Base-by-base conservation (phyloP, 2,113 vertebrate genomes). In the Clinocottus analis region DNA sequence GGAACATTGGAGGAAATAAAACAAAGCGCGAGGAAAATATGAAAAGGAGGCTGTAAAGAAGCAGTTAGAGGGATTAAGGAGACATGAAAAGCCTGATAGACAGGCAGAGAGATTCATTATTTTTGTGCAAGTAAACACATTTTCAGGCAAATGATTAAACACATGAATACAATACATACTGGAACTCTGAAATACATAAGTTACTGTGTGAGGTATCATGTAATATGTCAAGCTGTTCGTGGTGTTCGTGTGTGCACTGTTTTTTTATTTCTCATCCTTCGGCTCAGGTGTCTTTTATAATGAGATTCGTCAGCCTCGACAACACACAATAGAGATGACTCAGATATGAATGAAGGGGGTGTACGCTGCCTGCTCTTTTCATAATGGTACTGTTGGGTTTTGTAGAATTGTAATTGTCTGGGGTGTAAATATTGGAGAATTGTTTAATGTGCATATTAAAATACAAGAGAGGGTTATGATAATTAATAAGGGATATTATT, bases 111-210 rank as follows among this genome's bases (percentile, higher is more conserved):
- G 17, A 73, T 63, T 0, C 77, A 47, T 82, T 73, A 29, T 86
- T 76, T 73, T 68, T 19, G 35, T 60, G 61, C 72, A 64, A 71
- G 71, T 49, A 68, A 84, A 85, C 31, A 45, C 35, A 45, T 67
- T 67, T 85, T 71, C 43, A 75, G 35, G 73, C 31, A 74, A 35
- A 79, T 79, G n/a, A 85, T 69, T 55, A 80, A 79, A 77, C 60
- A 75, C 60, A 79, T 63, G 63, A 82, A 68, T 68, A 41, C 33
- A 27, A 35, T 69, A 56, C 45, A 19, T 37, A 21, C 29, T 63
- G 39, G 21, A 39, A 7, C 61, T 64, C 17, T 53, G 60, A 13
- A 47, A 49, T 68, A 19, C 66, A n/a, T 60, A 56, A 47, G 70
- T 67, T 21, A 31, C 82, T 75, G 56, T 33, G 37, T 55, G 73